Base-by-base conservation (phyloP, 2,797 vertebrate species). In the Antrozous pallidus region DNA sequence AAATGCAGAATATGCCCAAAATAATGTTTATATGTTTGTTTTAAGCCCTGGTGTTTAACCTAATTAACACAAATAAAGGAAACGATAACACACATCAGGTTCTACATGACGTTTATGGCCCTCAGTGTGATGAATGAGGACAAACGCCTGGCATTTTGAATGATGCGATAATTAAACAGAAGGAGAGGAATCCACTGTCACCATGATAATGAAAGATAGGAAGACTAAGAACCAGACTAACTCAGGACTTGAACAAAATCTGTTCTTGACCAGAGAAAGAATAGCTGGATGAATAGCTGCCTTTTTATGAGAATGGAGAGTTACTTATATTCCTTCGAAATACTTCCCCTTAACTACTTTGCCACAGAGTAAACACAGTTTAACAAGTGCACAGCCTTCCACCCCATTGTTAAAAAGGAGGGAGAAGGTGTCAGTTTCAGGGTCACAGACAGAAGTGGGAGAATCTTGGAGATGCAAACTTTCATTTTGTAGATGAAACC, bases 41-140 rank as follows among this genome's bases (percentile, higher is more conserved):
- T 87, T 61, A 90, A 86, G 73, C 10, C 73, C n/a, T 77, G 54
- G 65, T 93, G 18, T 74, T 94, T 94, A 92, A 92, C 18, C 77
- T 90, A 90, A 90, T 92, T 92, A 95, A 85, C 85, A 88, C 88
- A 95, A 83, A 91, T 88, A 49, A 88, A 90, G 54, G 51, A 80
- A 88, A 94, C 7, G 9, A 47, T 89, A 87, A 79, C 40, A 73
- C 28, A 87, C 8, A 58, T 20, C 40, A 63, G 24, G 31, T 36
- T 74, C 49, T 49, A 47, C 56, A 71, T n/a, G 81, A 73, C 0
- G 0, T 78, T 87, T 74, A 90, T 77, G 47, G 49, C 49, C n/a
- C 63, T 93, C 7, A 2, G 38, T 28, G 75, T 88, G 77, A 93
- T 90, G 63, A 79, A 92, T 63, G 51, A 93, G 14, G 69, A 42